Evolutionary conservation across 92 coral and sea anemone genomes (phyloP).

Genomic region (Parazoanthus atlanticus): DNA sequence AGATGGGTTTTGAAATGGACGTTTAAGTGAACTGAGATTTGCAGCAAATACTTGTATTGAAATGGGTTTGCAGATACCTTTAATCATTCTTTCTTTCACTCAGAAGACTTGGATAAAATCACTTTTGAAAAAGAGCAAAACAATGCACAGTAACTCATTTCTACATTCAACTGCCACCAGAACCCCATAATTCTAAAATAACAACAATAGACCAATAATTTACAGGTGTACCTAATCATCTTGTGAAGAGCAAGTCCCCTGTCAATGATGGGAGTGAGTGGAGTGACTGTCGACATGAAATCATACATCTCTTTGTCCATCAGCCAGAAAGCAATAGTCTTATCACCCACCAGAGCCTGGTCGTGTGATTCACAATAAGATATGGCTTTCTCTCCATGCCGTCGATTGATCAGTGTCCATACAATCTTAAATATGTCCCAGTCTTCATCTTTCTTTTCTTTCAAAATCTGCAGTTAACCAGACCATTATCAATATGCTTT

Average conservation of each 20-base stretch:
- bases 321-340: constrained; percentile 96
- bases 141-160: too few species aligned
- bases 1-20: too few species aligned
- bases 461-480: constrained; percentile 61
- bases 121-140: too few species aligned
- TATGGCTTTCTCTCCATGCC: constrained; percentile 94
- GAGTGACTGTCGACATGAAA: constrained; percentile 76
- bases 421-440: constrained; percentile 80
- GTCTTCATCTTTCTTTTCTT: constrained; percentile 87
- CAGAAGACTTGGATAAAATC: too few species aligned
- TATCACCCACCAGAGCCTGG: constrained; percentile 98
- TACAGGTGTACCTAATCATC: constrained; percentile 97
- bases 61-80: too few species aligned
- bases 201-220: neutral
- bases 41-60: too few species aligned
- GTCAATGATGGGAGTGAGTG: constrained; percentile 82
- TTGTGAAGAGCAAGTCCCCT: constrained; percentile 94
- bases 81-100: too few species aligned
- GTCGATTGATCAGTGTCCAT: constrained; percentile 84
- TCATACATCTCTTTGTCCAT: constrained; percentile 99
- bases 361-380: constrained; percentile 96
- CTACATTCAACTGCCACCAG: neutral
- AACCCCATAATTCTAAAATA: too few species aligned
- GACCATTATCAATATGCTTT: neutral
- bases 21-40: too few species aligned